Evolutionary conservation across 2,888 invertebrate species (phyloP), one percentile per base, ranked within the genome.

Genomic region (Epirrhoe alternata): DNA sequence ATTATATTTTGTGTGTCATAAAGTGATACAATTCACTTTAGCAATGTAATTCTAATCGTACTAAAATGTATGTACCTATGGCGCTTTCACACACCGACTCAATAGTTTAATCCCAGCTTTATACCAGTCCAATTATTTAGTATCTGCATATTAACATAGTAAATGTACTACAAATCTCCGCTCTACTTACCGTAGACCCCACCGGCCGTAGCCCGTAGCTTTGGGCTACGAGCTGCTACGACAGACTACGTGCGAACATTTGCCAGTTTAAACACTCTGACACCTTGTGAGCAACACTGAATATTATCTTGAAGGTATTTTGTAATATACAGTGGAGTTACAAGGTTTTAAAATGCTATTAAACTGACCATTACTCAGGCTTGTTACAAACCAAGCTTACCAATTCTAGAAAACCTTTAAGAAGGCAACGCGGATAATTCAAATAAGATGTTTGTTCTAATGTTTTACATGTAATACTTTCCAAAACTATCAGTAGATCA

Each of bases 161-260:
- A 51, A 47, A 14, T 56, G 30, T 50, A 42, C 24, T 12, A 17
- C 33, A 14, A 35, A 45, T 33, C n/a, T 50, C 45, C 24, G 24
- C 47, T 51, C 55, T 62, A 52, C 66, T 24, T 24, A 12, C 12
- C 38, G 38, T 42, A 42, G 38, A 42, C 38, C 10, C 4, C 38
- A 51, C 14, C 24, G 47, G 47, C 7, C 58, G 51, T 60, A 56
- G 57, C 50, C 55, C 42, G 57, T 57, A 57, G 58, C 64, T 64
- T 54, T 30, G 8, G 58, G 53, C 53, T 47, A 49, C 38, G 38
- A 42, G 38, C 38, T 42, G 38, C 38, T 42, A 42, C 58, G 58
- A 24, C 52, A 47, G 17, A 14, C 38, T 54, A 64, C 58, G 64
- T 64, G 58, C 38, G 58, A 58, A 58, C 47, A 59, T 64, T 49